These are phyloP conservation scores for Cantharis rustica DNA, from an alignment of 2,888 invertebrate species.

Conservation along the genomic window DNA sequence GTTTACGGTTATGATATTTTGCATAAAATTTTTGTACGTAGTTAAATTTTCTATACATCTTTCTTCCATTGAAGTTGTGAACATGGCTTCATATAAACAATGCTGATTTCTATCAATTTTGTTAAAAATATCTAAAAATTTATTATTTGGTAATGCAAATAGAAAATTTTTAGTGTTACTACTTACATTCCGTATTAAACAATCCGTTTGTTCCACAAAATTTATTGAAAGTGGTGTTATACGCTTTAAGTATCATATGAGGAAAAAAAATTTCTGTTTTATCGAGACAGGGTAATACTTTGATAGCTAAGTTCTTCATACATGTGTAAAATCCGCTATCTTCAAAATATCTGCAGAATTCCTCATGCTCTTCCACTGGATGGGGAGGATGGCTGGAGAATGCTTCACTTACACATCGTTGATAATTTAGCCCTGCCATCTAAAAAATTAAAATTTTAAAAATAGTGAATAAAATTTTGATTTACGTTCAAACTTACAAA, in stretches of 20 bases:
- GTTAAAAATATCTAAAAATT: neutral
- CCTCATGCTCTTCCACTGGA: neutral
- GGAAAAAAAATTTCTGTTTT: neutral
- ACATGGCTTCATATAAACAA: neutral
- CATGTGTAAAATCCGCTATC: neutral
- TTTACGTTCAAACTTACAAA: neutral
- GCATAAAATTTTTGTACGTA: neutral
- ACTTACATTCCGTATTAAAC: neutral
- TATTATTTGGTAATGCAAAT: neutral
- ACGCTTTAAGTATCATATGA: neutral
- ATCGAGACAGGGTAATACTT: neutral
- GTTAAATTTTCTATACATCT: neutral
- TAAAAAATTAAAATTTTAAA: neutral
- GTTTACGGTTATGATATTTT: neutral
- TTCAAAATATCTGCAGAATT: neutral
- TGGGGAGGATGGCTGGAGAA: fast-evolving
- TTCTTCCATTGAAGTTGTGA: fast-evolving
- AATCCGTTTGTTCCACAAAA: neutral
- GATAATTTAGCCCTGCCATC: neutral
- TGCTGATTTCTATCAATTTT: neutral
- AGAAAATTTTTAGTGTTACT: neutral
- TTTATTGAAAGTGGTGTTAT: neutral
- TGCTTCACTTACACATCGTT: neutral
- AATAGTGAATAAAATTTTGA: neutral
- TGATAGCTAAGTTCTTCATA: neutral